Base-by-base conservation (phyloP, 1,140 invertebrate genomes). In the Rhagoletis pomonella region DNA sequence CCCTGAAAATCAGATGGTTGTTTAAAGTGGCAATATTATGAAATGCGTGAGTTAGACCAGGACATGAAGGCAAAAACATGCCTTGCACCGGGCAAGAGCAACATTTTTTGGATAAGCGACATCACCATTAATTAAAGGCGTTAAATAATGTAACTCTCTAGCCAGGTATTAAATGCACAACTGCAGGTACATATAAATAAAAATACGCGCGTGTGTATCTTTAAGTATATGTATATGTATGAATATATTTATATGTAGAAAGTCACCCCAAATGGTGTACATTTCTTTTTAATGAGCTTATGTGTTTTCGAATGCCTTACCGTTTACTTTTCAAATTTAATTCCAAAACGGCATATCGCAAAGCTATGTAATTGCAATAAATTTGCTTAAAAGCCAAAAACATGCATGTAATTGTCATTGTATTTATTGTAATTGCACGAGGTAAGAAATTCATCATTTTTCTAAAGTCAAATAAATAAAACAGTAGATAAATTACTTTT, bases 371-470 rank as follows among this genome's bases (percentile, higher is more conserved):
- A 67, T 42, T 17, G 42, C 17, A 73, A 47, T 73, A 73, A 73
- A 73, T 47, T 73, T 47, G 44, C 17, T 44, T 44, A 73, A 73
- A 73, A 73, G 67, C 12, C 67, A n/a, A 42, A 65, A 65, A 73
- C 67, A 69, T 14, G 39, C 67, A 42, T 69, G 67, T 69, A 69
- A 73, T 47, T 44, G 67, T 73, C 67, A 47, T 42, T 42, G 39
- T 39, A 47, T 73, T 73, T 73, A 44, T 73, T 73, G 42, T 73
- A 73, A 73, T 73, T 73, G 39, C 67, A 6, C 14, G 29, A 4
- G 39, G 67, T 73, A 73, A 73, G 67, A 73, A 73, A 73, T 73
- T 47, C 67, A 73, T 73, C 67, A 47, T 17, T 73, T 73, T 73
- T 47, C 12, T 84, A 3, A 55, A 58, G n/a, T 19, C 19, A 84